phyloP scores from a whole-genome alignment of 2,888 invertebrate species.

The Ferdinandea cuprea region DNA sequence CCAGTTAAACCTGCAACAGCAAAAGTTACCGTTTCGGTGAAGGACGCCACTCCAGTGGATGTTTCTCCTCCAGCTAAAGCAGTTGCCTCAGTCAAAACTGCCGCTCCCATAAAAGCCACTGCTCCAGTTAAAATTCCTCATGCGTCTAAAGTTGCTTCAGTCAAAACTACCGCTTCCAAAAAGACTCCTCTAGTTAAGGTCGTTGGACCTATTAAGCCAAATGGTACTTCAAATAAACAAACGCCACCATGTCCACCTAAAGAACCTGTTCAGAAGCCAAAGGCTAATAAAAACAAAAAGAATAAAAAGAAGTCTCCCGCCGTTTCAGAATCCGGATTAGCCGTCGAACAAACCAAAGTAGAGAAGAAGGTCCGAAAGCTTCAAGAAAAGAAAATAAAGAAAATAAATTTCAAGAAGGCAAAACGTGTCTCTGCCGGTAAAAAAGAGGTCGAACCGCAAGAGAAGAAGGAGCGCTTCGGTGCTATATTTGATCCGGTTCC shows the following conservation, averaged over 20 bases:
- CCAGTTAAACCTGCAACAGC: background rate
- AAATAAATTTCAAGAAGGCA: slow-evolving; percentile 23
- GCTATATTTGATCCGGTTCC: slow-evolving; percentile 74
- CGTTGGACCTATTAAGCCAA: background rate
- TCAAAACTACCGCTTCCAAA: background rate
- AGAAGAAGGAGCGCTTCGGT: background rate
- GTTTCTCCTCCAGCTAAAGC: background rate
- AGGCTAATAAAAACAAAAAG: too few species aligned
- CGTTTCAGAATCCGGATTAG: background rate
- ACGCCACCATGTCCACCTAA: too few species aligned
- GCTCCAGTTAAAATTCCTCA: background rate
- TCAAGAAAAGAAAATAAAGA: slow-evolving; percentile 24
- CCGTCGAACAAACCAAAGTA: background rate
- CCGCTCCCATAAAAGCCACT: background rate
- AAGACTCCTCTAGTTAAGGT: background rate
- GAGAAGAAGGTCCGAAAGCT: background rate
- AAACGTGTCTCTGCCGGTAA: background rate
- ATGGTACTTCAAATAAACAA: background rate
- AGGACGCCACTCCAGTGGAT: background rate
- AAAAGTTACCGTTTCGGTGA: background rate
- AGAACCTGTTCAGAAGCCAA: too few species aligned
- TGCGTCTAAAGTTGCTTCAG: background rate
- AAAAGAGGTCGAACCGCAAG: background rate
- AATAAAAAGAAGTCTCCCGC: background rate
- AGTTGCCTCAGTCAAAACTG: background rate